Percentiles rank a stretch among this genome's conserved stretches.
Evolutionary conservation across 2,888 invertebrate species (phyloP).

Genomic region (Caenorhabditis becei): DNA sequence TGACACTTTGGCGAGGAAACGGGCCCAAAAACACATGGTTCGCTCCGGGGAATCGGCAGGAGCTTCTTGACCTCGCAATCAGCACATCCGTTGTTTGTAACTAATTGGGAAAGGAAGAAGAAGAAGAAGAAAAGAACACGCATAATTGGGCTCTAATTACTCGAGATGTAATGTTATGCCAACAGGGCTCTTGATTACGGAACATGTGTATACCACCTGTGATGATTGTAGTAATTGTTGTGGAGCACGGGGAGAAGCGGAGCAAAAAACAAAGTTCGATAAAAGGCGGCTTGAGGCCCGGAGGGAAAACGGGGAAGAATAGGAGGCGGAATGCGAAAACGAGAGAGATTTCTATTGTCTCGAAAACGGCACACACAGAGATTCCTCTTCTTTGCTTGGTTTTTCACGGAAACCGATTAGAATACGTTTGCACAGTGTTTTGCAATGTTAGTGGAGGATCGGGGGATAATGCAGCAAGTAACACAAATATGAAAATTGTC

Average conservation of each 20-base stretch:
- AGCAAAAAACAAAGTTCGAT: constrained; percentile 42
- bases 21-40: constrained; percentile 30
- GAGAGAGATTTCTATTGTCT: constrained; percentile 48
- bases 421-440: not conserved
- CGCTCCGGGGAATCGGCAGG: constrained; percentile 13
- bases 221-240: not conserved
- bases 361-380: constrained; percentile 7
- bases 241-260: not conserved
- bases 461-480: not conserved
- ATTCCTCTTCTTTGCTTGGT: not conserved
- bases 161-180: not conserved
- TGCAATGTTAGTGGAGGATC: not conserved
- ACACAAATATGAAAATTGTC: constrained; percentile 33
- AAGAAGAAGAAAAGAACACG: no score
- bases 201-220: not conserved
- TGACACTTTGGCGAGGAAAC: constrained; percentile 41
- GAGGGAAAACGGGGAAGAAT: constrained; percentile 2
- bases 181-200: not conserved
- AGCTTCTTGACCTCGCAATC: not conserved
- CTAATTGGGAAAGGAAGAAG: not conserved
- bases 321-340: constrained; percentile 24
- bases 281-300: constrained; percentile 9
- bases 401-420: not conserved
- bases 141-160: constrained; percentile 1
- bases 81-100: not conserved